Evolutionary conservation across 2,797 vertebrate species (phyloP).

Genomic region (Alcedo atthis): DNA sequence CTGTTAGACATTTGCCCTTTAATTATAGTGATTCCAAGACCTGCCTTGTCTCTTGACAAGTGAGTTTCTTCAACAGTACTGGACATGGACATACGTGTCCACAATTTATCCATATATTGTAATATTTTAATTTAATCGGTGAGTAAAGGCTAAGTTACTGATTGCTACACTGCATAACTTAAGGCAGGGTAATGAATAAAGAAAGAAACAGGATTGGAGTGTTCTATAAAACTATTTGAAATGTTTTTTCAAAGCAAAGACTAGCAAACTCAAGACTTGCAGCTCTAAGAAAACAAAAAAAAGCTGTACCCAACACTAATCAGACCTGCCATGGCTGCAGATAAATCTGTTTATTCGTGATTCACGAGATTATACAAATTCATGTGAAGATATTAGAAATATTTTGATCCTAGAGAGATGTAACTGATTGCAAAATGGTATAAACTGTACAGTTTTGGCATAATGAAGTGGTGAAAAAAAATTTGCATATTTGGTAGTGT

Average conservation of each 20-base stretch:
- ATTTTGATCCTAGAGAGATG: not conserved
- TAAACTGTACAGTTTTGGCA: not conserved
- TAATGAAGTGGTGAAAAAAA: not conserved
- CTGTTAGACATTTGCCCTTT: not conserved
- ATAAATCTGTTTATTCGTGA: not conserved
- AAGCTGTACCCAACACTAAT: not conserved
- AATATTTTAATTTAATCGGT: accelerated
- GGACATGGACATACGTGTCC: not conserved
- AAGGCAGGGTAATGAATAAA: not conserved
- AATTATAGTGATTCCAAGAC: not conserved
- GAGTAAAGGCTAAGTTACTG: not conserved
- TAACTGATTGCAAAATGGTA: not conserved
- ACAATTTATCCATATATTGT: not conserved
- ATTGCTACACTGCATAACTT: not conserved
- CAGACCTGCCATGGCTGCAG: not conserved
- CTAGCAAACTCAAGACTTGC: not conserved
- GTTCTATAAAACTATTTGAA: not conserved
- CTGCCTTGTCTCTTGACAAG: not conserved
- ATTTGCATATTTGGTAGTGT: not conserved
- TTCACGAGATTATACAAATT: not conserved
- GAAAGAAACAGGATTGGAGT: not conserved
- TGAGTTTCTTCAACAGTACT: not conserved
- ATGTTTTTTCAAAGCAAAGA: not conserved
- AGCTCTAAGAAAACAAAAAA: not conserved
- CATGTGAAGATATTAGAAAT: not conserved